Conservation (phyloP, 1,140 invertebrate genomes). For the Platorchestia sp. region DNA sequence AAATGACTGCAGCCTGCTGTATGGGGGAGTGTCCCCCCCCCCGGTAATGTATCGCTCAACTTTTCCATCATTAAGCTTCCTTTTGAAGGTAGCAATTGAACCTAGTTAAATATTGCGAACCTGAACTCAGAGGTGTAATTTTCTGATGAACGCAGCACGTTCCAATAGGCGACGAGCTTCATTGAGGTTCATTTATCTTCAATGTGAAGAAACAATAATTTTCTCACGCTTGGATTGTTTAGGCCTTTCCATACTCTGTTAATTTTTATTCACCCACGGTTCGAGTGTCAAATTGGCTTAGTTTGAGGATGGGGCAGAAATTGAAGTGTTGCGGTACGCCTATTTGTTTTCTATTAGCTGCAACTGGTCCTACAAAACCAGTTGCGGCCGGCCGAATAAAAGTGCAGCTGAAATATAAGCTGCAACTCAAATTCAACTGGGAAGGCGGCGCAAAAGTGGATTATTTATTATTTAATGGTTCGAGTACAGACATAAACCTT, state of each 20-base stretch:
- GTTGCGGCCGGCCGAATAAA: not conserved
- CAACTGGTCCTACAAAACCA: not conserved
- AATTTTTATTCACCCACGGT: not conserved
- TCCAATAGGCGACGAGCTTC: not conserved
- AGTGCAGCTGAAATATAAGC: not conserved
- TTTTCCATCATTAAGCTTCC: conserved; percentile 8
- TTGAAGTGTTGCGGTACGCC: not conserved
- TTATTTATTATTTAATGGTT: conserved; percentile 4
- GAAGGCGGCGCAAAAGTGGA: not conserved
- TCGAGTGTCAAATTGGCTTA: not conserved
- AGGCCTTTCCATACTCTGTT: not conserved
- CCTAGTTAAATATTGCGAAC: not conserved
- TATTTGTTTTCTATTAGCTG: not conserved
- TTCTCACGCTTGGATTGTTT: not conserved
- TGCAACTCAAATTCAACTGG: not conserved
- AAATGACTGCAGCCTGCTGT: not conserved
- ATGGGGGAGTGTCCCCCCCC: not conserved
- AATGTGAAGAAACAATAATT: conserved; percentile 10
- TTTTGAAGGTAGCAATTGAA: not conserved
- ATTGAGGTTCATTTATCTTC: not conserved
- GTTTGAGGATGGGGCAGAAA: not conserved
- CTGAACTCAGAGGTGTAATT: not conserved
- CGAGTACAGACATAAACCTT: not conserved
- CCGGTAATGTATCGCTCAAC: not conserved
- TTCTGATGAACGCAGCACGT: not conserved